Percentiles rank a stretch among this genome's conserved stretches.
Conservation (phyloP, 2,888 invertebrate genomes). For the Heliconius aoede region DNA sequence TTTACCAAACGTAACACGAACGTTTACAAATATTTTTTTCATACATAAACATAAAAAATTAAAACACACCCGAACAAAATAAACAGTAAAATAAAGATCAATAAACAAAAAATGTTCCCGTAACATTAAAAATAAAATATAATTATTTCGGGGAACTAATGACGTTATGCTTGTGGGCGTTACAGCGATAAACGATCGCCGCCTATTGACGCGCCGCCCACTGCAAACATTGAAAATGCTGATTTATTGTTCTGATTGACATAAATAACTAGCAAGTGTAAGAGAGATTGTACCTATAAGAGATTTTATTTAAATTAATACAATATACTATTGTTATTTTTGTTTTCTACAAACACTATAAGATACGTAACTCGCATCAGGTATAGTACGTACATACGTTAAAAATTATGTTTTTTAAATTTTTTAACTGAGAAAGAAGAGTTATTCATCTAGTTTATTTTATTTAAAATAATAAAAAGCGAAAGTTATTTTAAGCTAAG, state of each 20-base stretch:
- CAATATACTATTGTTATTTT: background rate
- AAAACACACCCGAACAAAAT: background rate
- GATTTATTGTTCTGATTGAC: constrained; percentile 47
- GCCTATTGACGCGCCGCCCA: constrained; percentile 51
- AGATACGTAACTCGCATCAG: background rate
- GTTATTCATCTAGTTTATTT: too few relatives aligned
- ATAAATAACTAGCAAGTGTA: constrained; percentile 26
- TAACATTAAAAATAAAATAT: constrained; percentile 26
- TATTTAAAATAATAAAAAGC: too few relatives aligned
- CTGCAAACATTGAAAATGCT: constrained; percentile 44
- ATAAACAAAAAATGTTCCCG: background rate
- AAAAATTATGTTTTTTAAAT: too few relatives aligned
- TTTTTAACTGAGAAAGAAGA: too few relatives aligned
- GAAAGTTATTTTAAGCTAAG: too few relatives aligned
- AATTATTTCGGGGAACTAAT: constrained; percentile 28
- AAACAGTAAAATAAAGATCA: background rate
- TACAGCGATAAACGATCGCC: constrained; percentile 49
- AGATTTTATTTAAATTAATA: background rate
- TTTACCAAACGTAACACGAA: background rate
- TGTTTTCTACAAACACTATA: too few relatives aligned
- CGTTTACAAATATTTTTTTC: background rate
- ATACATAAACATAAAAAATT: background rate
- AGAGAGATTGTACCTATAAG: constrained; percentile 2
- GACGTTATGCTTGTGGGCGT: constrained; percentile 48
- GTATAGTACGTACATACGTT: background rate